phyloP scores from a whole-genome alignment of 53 echinoderm and acorn worm genomes.

The Pentamera pediparva region DNA sequence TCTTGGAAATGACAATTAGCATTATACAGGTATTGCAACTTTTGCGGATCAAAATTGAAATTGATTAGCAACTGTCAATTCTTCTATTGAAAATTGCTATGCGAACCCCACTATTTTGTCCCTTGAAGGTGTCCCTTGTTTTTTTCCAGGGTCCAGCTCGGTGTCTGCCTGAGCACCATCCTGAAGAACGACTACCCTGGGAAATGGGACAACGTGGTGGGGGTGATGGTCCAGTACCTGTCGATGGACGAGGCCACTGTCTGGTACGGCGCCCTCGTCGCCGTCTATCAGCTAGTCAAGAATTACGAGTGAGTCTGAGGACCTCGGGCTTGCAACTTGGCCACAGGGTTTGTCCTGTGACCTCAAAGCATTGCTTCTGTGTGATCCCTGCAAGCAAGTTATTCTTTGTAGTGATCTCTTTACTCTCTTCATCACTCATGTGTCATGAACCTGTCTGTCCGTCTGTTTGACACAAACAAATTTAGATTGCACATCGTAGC shows the following conservation, averaged over 20 bases:
- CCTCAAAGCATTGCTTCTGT: too few relatives aligned
- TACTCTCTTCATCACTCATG: too few relatives aligned
- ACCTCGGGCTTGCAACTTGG: neutral
- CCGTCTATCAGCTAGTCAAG: slow-evolving; percentile 89
- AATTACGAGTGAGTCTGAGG: slow-evolving; percentile 85
- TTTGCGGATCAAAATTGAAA: too few relatives aligned
- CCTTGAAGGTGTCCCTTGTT: neutral
- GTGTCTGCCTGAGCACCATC: slow-evolving; percentile 77
- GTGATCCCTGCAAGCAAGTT: too few relatives aligned
- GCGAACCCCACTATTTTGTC: neutral
- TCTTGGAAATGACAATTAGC: too few relatives aligned
- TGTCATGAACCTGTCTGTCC: too few relatives aligned
- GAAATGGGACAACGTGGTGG: slow-evolving; percentile 68
- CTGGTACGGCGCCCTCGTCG: slow-evolving; percentile 77
- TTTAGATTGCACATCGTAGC: too few relatives aligned
- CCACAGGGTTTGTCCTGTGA: too few relatives aligned
- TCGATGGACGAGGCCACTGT: slow-evolving; percentile 50
- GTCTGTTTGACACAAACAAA: too few relatives aligned
- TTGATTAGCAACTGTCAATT: too few relatives aligned
- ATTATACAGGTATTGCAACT: too few relatives aligned
- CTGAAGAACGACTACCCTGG: slow-evolving; percentile 90
- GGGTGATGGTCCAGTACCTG: slow-evolving; percentile 63
- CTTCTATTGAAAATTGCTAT: neutral
- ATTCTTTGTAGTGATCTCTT: too few relatives aligned
- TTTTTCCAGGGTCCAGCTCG: slow-evolving; percentile 78